Percentiles rank a stretch among this genome's conserved stretches.
These are phyloP conservation scores for Cyphomyrus discorhynchus DNA, from an alignment of 2,113 vertebrate genomes.

Conservation along the genomic window DNA sequence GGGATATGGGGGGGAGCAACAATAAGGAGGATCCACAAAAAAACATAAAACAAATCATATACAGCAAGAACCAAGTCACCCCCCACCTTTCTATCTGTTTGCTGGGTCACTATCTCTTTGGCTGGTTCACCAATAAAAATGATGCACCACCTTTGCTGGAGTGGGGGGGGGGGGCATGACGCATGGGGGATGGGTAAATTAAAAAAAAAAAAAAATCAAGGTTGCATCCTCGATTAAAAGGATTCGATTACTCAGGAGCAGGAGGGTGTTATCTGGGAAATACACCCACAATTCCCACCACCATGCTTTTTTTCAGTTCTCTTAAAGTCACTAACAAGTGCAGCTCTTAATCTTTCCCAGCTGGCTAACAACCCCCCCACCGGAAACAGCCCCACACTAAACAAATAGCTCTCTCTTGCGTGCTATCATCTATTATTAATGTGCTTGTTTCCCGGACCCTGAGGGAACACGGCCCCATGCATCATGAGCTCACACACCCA, in stretches of 20 bases:
- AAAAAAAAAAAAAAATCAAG: neutral
- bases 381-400: constrained; percentile 34
- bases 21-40: neutral
- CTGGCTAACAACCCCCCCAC: constrained; percentile 25
- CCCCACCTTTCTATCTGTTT: neutral
- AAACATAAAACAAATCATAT: neutral
- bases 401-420: constrained; percentile 24
- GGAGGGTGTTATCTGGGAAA: constrained; percentile 16
- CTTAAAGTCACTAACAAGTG: constrained; percentile 13
- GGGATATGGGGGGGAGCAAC: neutral
- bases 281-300: neutral
- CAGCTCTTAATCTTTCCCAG: constrained; percentile 28
- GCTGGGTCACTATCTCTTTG: neutral
- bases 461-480: constrained; percentile 33
- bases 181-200: no score
- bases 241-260: neutral
- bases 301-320: neutral
- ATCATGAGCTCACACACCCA: neutral
- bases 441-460: constrained; percentile 38
- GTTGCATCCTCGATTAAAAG: neutral
- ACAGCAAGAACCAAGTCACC: neutral
- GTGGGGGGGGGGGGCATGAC: neutral
- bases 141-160: neutral
- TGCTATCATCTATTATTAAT: constrained; percentile 45
- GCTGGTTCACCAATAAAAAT: neutral